phyloP scores from a whole-genome alignment of 30 jellyfish, hydroid and myxozoan species.

The Nemopilema nomurai region DNA sequence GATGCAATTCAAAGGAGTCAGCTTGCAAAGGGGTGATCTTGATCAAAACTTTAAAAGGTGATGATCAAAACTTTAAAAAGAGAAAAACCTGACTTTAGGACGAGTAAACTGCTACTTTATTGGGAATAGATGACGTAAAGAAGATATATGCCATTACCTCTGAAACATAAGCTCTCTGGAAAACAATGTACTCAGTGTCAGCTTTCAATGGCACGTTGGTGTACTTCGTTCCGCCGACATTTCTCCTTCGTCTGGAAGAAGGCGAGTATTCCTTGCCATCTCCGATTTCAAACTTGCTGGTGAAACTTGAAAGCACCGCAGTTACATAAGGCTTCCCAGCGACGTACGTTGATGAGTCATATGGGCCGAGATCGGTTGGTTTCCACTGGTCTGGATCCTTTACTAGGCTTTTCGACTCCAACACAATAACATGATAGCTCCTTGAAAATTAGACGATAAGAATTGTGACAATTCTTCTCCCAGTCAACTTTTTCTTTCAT shows the following conservation, averaged over 20 bases:
- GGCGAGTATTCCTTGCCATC: slow-evolving; percentile 68
- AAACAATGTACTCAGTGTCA: slow-evolving; percentile 54
- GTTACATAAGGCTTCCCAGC: slow-evolving; percentile 72
- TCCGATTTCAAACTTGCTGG: slow-evolving; percentile 57
- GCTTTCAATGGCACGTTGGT: slow-evolving; percentile 59
- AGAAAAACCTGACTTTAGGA: too few species aligned
- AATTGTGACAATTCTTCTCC: not conserved
- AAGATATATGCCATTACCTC: too few species aligned
- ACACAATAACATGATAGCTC: slow-evolving; percentile 65
- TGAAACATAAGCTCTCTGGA: slow-evolving; percentile 61
- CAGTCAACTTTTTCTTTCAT: too few species aligned
- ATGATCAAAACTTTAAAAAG: too few species aligned
- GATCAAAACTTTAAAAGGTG: too few species aligned
- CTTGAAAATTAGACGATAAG: slow-evolving; percentile 12
- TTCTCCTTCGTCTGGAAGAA: slow-evolving; percentile 23
- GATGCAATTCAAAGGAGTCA: too few species aligned
- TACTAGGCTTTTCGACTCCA: slow-evolving; percentile 10
- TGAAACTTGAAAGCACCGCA: slow-evolving; percentile 63
- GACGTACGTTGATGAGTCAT: slow-evolving; percentile 38
- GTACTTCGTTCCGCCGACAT: slow-evolving; percentile 32
- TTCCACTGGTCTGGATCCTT: slow-evolving; percentile 27
- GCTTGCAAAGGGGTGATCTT: too few species aligned
- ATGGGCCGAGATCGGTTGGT: slow-evolving; percentile 28
- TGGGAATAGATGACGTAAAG: too few species aligned
- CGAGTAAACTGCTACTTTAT: too few species aligned